Evolutionary conservation across 2,797 vertebrate species (phyloP).

Genomic region (Gastrophryne carolinensis): DNA sequence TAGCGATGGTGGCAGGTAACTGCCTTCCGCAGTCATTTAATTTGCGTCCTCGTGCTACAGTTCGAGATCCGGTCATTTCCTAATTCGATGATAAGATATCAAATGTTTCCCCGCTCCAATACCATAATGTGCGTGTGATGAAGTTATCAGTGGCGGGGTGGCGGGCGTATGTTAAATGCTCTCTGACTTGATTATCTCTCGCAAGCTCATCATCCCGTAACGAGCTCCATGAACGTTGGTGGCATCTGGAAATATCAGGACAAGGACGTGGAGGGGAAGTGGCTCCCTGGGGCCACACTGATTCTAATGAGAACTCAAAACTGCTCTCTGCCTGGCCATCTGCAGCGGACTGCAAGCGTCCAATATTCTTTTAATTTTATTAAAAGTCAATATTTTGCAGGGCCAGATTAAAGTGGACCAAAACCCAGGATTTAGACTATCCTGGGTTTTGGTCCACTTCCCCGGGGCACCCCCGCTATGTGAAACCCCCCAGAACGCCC

Average conservation of each 20-base stretch:
- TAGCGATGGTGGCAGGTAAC: slow-evolving; percentile 36
- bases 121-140: neutral
- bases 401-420: too few relatives aligned
- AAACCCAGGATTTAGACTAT: too few relatives aligned
- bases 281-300: neutral
- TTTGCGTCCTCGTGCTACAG: slow-evolving; percentile 9
- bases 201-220: neutral
- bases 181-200: neutral
- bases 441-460: too few relatives aligned
- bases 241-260: neutral
- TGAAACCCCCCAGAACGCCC: too few relatives aligned
- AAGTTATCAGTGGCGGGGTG: neutral
- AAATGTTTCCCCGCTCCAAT: neutral
- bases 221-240: slow-evolving; percentile 1
- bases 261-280: neutral
- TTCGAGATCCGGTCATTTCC: neutral
- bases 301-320: neutral
- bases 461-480: too few relatives aligned
- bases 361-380: too few relatives aligned
- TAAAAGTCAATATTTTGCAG: too few relatives aligned
- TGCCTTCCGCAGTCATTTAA: slow-evolving; percentile 17
- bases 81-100: slow-evolving; percentile 24
- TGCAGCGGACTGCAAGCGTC: neutral
- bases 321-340: neutral
- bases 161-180: neutral